Conservation (phyloP, 2,113 vertebrate species). For the Barnardius zonarius region DNA sequence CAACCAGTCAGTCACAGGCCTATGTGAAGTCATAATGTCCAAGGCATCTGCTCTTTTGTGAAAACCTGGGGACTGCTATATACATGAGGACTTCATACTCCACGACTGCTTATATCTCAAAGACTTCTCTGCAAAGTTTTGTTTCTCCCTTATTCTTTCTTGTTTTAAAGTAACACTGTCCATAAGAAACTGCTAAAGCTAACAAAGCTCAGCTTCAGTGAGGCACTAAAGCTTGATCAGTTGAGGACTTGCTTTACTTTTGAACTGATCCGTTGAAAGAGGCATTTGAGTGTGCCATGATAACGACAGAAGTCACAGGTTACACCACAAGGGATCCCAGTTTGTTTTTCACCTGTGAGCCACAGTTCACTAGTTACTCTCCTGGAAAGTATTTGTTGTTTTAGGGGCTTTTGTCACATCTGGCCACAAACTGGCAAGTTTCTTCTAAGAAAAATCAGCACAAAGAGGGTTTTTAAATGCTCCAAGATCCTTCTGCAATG, state of each 20-base stretch:
- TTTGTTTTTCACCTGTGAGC: constrained; percentile 26
- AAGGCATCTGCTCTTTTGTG: neutral
- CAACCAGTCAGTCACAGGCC: neutral
- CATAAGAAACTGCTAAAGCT: neutral
- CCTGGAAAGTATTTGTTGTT: constrained; percentile 9
- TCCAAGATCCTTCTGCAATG: neutral
- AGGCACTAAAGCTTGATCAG: neutral
- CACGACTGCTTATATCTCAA: neutral
- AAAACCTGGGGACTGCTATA: neutral
- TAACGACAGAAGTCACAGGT: neutral
- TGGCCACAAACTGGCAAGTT: neutral
- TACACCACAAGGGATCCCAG: neutral
- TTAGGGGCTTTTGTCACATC: neutral
- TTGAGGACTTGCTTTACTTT: neutral
- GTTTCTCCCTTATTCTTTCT: neutral
- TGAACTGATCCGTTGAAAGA: neutral
- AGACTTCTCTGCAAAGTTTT: neutral
- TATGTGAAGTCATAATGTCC: neutral
- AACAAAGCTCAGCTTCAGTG: neutral
- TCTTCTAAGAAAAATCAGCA: neutral
- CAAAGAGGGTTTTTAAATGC: neutral
- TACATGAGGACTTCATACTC: accelerated
- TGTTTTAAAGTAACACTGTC: neutral
- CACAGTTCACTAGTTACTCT: neutral
- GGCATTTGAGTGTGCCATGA: neutral